phyloP scores from a whole-genome alignment of 2,113 vertebrate genomes.

The Gavialis gangeticus region DNA sequence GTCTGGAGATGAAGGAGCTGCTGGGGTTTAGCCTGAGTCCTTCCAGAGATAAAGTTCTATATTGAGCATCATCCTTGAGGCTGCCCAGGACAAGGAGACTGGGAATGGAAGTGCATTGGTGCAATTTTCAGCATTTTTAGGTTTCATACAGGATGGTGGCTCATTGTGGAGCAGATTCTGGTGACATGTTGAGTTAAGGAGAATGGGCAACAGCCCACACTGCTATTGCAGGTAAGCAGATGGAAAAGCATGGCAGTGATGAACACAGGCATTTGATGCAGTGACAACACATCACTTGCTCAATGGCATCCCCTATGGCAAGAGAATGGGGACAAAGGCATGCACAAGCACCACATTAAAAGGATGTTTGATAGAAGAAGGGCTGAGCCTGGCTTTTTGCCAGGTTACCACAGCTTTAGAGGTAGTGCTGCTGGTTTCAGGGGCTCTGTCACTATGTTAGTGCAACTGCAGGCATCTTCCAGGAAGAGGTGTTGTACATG shows the following conservation, averaged over 20 bases:
- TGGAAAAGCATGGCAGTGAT: background rate
- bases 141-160: background rate
- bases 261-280: background rate
- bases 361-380: background rate
- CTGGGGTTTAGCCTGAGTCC: background rate
- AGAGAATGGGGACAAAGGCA: background rate
- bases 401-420: background rate
- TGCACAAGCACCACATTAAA: background rate
- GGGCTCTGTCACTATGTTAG: background rate
- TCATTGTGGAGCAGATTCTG: background rate
- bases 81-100: fast-evolving
- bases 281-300: background rate
- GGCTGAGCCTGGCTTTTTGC: background rate
- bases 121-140: background rate
- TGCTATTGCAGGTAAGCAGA: background rate
- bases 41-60: background rate
- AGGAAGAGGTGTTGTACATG: too few species aligned
- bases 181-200: background rate
- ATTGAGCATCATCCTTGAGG: background rate
- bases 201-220: fast-evolving
- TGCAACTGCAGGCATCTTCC: background rate
- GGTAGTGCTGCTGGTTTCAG: background rate
- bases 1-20: background rate
- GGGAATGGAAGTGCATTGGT: fast-evolving
- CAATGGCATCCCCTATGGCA: background rate